Evolutionary conservation across 2,797 vertebrate species (phyloP).

Genomic region (Coranthus polyacanthus): DNA sequence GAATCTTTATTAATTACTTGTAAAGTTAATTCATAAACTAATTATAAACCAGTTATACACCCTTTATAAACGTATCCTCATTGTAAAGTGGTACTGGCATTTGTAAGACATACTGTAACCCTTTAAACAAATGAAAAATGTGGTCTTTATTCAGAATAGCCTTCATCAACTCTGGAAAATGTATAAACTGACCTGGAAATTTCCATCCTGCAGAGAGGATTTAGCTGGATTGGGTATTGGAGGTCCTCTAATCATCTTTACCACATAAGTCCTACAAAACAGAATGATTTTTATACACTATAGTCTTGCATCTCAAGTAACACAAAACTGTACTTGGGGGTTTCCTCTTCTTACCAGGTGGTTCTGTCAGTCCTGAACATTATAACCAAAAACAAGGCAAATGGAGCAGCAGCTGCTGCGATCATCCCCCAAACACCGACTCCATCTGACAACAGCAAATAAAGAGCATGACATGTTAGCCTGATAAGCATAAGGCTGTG

Average conservation of each 20-base stretch:
- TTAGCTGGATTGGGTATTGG: constrained; percentile 55
- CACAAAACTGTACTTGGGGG: neutral
- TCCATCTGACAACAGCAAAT: constrained; percentile 27
- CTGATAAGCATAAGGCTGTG: neutral
- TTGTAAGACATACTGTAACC: too few species aligned
- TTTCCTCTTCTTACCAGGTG: constrained; percentile 55
- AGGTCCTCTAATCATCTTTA: constrained; percentile 32
- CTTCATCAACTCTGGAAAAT: neutral
- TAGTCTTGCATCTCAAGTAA: neutral
- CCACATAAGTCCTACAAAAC: constrained; percentile 49
- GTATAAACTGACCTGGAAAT: constrained; percentile 53
- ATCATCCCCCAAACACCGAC: fast-evolving
- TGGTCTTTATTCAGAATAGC: neutral
- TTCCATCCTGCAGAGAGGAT: constrained; percentile 42
- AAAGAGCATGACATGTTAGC: neutral
- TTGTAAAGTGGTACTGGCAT: too few species aligned
- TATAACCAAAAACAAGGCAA: constrained; percentile 26
- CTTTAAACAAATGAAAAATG: neutral
- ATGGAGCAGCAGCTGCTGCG: fast-evolving
- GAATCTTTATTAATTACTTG: too few species aligned
- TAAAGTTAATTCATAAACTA: too few species aligned
- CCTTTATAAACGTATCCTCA: too few species aligned
- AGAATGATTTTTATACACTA: neutral
- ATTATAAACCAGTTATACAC: too few species aligned
- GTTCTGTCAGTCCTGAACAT: constrained; percentile 20